These are phyloP conservation scores for Psittacara wagleri DNA, from an alignment of 2,113 vertebrate species.

Conservation along the genomic window DNA sequence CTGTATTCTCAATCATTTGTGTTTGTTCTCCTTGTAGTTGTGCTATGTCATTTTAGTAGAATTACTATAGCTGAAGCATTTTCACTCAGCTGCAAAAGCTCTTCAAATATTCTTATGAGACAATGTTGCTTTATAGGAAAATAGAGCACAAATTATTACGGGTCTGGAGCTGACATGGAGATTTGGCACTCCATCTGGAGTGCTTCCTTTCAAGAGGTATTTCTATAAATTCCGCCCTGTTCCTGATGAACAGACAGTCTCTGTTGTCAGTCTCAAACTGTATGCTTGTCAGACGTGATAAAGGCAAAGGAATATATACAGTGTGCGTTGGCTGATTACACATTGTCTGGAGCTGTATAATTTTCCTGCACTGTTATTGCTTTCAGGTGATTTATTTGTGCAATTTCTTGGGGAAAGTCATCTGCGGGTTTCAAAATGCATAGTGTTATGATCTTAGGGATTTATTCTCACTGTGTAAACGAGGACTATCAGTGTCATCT, in stretches of 20 bases:
- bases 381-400: constrained; percentile 55
- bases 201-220: neutral
- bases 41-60: neutral
- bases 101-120: neutral
- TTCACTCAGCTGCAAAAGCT: neutral
- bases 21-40: neutral
- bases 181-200: constrained; percentile 14
- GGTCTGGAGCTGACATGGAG: neutral
- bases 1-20: neutral
- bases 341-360: constrained; percentile 41
- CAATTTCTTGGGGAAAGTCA: constrained; percentile 43
- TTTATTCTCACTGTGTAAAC: constrained; percentile 28
- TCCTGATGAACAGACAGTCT: neutral
- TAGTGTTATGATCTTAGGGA: neutral
- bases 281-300: neutral
- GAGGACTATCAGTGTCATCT: constrained; percentile 2
- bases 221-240: neutral
- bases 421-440: constrained; percentile 29
- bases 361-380: constrained; percentile 28
- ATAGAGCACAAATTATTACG: neutral
- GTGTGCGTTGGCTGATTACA: constrained; percentile 18
- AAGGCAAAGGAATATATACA: constrained; percentile 21
- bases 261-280: neutral
- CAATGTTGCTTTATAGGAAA: neutral
- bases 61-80: neutral